Base-by-base conservation (phyloP, 2,113 vertebrate genomes). In the Mola mola region DNA sequence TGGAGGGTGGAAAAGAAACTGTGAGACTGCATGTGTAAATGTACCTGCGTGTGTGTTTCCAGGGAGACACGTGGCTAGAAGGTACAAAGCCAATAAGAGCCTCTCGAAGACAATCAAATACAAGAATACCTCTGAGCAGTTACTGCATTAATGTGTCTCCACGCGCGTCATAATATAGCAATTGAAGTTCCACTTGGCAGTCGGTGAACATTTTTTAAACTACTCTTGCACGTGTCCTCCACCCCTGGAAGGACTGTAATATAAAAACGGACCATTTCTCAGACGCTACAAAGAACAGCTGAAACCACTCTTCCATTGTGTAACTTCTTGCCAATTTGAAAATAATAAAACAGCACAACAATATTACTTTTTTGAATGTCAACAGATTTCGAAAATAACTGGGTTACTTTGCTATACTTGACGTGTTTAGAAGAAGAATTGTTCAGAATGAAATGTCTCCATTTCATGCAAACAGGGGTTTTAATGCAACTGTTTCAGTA, bases 1-100 rank as follows among this genome's bases (percentile, higher is more conserved):
- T 90, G 85, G 76, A 81, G 63, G 78, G 61, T 6, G 75, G 59
- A 63, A 15, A 51, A 49, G 67, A 70, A 41, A 75, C 82, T 33
- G 60, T 57, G 70, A 4, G 49, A n/a, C 68, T 53, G 62, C 25
- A 33, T 43, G 66, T 53, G 61, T 34, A 20, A 21, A 34, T 37
- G 65, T 22, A n/a, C 49, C 28, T 3, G 9, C 7, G 38, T 47
- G 29, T 61, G 57, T 13, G 49, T 34, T 65, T 68, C 59, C 36
- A 40, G 9, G 24, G 40, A 50, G 78, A 56, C 72, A 29, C 68
- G 77, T 56, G 41, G 48, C 63, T 46, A 37, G 50, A 72, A 56
- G 68, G 55, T 13, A n/a, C 44, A 10, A 9, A 76, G 55, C 59
- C 78, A 87, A 75, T 82, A 69, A 77, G 53, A 73, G 51, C 67